phyloP scores from a whole-genome alignment of 2,888 invertebrate genomes.

The Pimpla rufipes region DNA sequence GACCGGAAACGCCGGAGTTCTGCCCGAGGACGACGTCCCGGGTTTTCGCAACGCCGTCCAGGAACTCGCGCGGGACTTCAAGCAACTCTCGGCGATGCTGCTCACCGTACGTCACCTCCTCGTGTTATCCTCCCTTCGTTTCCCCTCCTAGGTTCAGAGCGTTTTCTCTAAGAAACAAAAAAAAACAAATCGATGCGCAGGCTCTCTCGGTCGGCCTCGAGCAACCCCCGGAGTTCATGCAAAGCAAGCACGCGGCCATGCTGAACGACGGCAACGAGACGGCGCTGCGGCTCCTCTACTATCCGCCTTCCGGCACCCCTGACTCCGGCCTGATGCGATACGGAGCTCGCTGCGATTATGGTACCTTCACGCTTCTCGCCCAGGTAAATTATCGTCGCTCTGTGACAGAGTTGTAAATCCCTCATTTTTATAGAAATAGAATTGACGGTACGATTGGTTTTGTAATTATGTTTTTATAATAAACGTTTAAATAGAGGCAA shows the following conservation, averaged over 20 bases:
- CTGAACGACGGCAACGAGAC: slow-evolving; percentile 89
- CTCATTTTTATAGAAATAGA: too few species aligned
- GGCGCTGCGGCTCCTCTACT: slow-evolving; percentile 90
- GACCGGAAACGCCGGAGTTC: slow-evolving; percentile 87
- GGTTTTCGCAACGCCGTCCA: slow-evolving; percentile 89
- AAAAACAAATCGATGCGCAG: slow-evolving; percentile 72
- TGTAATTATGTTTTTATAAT: too few species aligned
- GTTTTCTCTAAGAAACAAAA: slow-evolving; percentile 32
- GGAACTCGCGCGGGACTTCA: slow-evolving; percentile 90
- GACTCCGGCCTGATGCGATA: slow-evolving; percentile 88
- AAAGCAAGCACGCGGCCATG: slow-evolving; percentile 90
- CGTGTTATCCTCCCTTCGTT: not conserved
- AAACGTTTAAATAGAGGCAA: too few species aligned
- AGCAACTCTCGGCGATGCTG: slow-evolving; percentile 89
- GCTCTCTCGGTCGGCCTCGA: slow-evolving; percentile 86
- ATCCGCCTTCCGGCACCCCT: slow-evolving; percentile 87
- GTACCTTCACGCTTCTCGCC: slow-evolving; percentile 91
- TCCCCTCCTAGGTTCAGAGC: slow-evolving; percentile 30
- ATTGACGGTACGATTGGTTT: too few species aligned
- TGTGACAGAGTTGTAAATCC: too few species aligned
- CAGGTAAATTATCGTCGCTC: slow-evolving; percentile 78
- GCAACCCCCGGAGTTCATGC: slow-evolving; percentile 88
- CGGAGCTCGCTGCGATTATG: slow-evolving; percentile 91
- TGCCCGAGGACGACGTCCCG: slow-evolving; percentile 90
- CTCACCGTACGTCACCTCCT: slow-evolving; percentile 85